These are phyloP conservation scores for Bothrops alternatus DNA, from an alignment of 2,797 vertebrate species.

Conservation along the genomic window DNA sequence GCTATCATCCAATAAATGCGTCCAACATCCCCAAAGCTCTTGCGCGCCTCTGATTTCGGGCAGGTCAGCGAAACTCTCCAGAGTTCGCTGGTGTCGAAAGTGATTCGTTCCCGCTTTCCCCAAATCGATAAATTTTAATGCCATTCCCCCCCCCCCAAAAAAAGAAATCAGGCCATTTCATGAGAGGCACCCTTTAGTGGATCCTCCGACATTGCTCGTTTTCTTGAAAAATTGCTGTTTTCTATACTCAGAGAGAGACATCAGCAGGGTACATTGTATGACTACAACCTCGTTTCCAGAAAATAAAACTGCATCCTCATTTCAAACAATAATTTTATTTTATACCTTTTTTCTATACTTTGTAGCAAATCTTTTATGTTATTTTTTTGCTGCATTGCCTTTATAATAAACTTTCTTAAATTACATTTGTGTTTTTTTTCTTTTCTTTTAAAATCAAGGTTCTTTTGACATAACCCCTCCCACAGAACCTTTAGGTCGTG, in stretches of 20 bases:
- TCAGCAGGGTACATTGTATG: not conserved
- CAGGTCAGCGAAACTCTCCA: not conserved
- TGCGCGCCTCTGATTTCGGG: not conserved
- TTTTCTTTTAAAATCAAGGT: slow-evolving; percentile 80
- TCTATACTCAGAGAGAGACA: not conserved
- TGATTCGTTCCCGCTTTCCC: not conserved
- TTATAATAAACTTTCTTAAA: slow-evolving; percentile 84
- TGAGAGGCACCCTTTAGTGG: not conserved
- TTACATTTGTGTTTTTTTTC: slow-evolving; percentile 72
- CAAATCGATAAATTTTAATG: not conserved
- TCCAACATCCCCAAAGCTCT: not conserved
- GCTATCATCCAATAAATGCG: not conserved
- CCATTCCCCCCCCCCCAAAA: no score
- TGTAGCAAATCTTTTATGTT: slow-evolving; percentile 82
- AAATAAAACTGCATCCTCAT: slow-evolving; percentile 73
- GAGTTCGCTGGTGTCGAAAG: not conserved
- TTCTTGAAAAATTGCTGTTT: not conserved
- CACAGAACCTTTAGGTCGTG: slow-evolving; percentile 71
- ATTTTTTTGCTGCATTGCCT: slow-evolving; percentile 82
- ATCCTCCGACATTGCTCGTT: not conserved
- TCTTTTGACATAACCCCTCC: slow-evolving; percentile 64
- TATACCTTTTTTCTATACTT: slow-evolving; percentile 87
- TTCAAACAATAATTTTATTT: slow-evolving; percentile 96
- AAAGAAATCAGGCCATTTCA: no score
- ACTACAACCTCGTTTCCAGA: slow-evolving; percentile 42